Conservation (phyloP, 2,888 invertebrate genomes). For the Smittia sp. region DNA sequence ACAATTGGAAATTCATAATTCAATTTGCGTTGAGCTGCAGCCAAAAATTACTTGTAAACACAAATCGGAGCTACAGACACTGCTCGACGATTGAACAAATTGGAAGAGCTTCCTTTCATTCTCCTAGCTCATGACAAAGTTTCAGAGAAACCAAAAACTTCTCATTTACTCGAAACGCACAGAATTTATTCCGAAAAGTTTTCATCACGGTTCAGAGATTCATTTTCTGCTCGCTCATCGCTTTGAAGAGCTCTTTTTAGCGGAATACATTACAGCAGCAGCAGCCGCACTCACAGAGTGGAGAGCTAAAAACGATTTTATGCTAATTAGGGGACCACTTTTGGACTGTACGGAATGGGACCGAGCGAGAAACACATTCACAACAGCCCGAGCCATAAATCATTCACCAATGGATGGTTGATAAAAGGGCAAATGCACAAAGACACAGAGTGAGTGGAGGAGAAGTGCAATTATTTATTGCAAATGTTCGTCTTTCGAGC, state of each 20-base stretch:
- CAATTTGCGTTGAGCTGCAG: neutral
- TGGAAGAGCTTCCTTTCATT: too few species aligned
- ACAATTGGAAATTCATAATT: neutral
- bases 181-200: constrained; percentile 17
- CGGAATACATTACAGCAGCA: neutral
- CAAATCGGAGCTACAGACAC: too few species aligned
- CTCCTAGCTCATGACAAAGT: neutral
- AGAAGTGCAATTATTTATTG: constrained; percentile 17
- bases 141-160: neutral
- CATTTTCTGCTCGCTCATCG: constrained; percentile 21
- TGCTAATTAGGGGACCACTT: constrained; percentile 39
- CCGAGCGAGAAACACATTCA: neutral
- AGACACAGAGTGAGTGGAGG: neutral
- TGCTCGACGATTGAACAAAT: too few species aligned
- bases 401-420: neutral
- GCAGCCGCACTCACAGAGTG: neutral
- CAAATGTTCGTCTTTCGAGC: neutral
- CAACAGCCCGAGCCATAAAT: neutral
- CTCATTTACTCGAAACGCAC: too few species aligned
- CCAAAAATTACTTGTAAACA: neutral
- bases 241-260: constrained; percentile 8
- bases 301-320: constrained; percentile 25
- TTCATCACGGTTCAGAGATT: constrained; percentile 29
- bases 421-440: neutral
- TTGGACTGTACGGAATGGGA: neutral